Conservation (phyloP, 2,113 vertebrate genomes). For the Saimiri boliviensis region DNA sequence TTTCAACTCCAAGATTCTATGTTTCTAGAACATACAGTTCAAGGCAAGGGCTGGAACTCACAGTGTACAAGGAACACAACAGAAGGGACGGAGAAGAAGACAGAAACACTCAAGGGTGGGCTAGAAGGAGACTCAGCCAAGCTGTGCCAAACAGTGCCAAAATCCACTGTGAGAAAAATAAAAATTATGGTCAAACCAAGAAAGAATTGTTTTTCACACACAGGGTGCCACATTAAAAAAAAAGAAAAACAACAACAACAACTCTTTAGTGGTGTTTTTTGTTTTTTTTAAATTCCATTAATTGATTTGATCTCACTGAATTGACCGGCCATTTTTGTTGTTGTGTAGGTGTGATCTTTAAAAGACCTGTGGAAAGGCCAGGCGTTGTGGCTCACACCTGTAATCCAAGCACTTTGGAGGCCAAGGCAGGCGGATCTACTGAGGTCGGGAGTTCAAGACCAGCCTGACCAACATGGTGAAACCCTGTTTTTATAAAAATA, state of each 20-base stretch:
- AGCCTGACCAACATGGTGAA: too few species aligned
- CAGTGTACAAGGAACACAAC: not conserved
- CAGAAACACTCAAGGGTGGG: slow-evolving; percentile 32
- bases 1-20: slow-evolving; percentile 36
- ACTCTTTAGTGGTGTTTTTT: not conserved
- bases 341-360: not conserved
- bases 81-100: slow-evolving; percentile 7
- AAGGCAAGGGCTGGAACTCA: not conserved
- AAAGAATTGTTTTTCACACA: slow-evolving; percentile 52
- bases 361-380: not conserved
- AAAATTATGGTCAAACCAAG: slow-evolving; percentile 39
- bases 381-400: too few species aligned
- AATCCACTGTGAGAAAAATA: slow-evolving; percentile 15
- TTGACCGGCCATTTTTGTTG: slow-evolving; percentile 1
- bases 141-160: not conserved
- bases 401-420: too few species aligned
- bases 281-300: not conserved
- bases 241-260: not conserved
- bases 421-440: too few species aligned
- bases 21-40: slow-evolving; percentile 40
- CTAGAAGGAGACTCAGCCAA: slow-evolving; percentile 32
- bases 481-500: not conserved
- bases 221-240: not conserved
- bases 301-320: slow-evolving; percentile 23
- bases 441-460: too few species aligned